Evolutionary conservation across 1,140 invertebrate species (phyloP), one percentile per base, ranked within the genome.

Genomic region (Drosophila lacertosa): DNA sequence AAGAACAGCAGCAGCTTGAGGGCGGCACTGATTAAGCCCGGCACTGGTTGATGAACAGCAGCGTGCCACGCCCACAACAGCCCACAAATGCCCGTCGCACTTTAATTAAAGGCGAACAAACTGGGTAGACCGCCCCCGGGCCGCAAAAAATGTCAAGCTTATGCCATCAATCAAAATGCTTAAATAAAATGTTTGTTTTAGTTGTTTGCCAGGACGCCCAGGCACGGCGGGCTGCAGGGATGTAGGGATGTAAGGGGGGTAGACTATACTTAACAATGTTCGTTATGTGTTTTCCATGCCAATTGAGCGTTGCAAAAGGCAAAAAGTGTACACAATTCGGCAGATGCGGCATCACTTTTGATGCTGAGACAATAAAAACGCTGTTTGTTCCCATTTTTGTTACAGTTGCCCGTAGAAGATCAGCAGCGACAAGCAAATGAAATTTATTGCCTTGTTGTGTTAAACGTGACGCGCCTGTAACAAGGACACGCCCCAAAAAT

Each of bases 121-220:
- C 77, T 77, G 62, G 44, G 42, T 37, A 7, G 39, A 53, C 29
- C 40, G 11, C 60, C 69, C 58, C 13, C 54, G 26, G 26, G 57
- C 65, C 48, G 13, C 68, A 63, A 74, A 54, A 64, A 78, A 67
- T 75, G 74, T 88, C 77, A 77, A 73, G 59, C 77, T 78, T 75
- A 88, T 77, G 83, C 82, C 82, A 86, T 86, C 83, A 86, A 89
- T 86, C 82, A 86, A 86, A 84, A 78, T 86, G 74, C 79, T 75
- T 65, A 89, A 86, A 86, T 82, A 78, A 86, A 88, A 86, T 89
- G 83, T 82, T 86, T 86, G 82, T 82, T 74, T 69, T 77, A 77
- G 64, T 74, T 77, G 74, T 70, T 74, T 74, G 70, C 48, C 44
- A 45, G 10, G 37, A 24, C 62, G 24, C 26, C 55, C n/a, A n/a